phyloP scores from a whole-genome alignment of 1,140 invertebrate genomes.

The Drosophila micromelanica region DNA sequence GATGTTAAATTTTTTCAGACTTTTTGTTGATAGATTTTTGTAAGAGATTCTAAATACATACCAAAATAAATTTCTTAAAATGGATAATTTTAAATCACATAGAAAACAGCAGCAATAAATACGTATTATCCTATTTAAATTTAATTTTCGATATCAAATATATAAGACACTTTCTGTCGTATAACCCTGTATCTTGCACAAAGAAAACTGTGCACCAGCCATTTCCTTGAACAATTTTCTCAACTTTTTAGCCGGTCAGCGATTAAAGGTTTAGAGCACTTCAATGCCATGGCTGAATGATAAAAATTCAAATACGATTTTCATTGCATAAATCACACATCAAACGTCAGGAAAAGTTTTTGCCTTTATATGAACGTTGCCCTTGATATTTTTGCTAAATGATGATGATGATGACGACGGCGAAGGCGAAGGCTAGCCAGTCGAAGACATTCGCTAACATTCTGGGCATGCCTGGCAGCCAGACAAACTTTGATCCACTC shows the following conservation, averaged over 20 bases:
- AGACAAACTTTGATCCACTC: constrained; percentile 35
- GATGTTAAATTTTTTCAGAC: no score
- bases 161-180: neutral
- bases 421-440: neutral
- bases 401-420: constrained; percentile 45
- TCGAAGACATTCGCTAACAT: constrained; percentile 54
- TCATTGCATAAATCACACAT: constrained; percentile 58
- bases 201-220: constrained; percentile 45
- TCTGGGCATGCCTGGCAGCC: constrained; percentile 20
- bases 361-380: constrained; percentile 16
- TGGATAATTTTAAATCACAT: no score
- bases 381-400: constrained; percentile 58
- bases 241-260: constrained; percentile 51
- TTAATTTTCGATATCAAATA: no score
- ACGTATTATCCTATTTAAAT: neutral
- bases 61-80: no score
- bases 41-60: no score
- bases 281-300: constrained; percentile 33
- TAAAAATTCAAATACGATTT: constrained; percentile 61
- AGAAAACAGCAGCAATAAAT: no score
- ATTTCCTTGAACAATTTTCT: constrained; percentile 60
- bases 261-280: constrained; percentile 63
- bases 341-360: constrained; percentile 49
- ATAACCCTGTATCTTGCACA: constrained; percentile 36
- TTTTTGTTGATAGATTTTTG: no score